phyloP scores from a whole-genome alignment of 2,113 vertebrate genomes.

The Limanda limanda region DNA sequence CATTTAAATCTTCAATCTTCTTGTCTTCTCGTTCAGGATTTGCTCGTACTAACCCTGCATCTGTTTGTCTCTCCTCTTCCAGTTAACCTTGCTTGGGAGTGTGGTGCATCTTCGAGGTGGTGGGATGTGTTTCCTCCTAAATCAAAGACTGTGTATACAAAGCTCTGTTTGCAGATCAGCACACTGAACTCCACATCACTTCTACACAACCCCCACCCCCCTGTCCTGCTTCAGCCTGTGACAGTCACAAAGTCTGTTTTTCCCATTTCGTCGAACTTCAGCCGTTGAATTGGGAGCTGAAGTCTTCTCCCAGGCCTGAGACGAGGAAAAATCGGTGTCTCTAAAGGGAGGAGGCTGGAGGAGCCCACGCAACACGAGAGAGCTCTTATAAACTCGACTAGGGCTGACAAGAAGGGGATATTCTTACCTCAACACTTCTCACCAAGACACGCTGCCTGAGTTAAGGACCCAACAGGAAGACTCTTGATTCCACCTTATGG shows the following conservation, averaged over 20 bases:
- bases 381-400: slow-evolving; percentile 27
- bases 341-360: not conserved
- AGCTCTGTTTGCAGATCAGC: slow-evolving; percentile 76
- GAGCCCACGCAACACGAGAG: slow-evolving; percentile 17
- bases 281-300: slow-evolving; percentile 18
- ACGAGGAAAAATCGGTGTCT: slow-evolving; percentile 5
- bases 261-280: slow-evolving; percentile 7
- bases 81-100: slow-evolving; percentile 93
- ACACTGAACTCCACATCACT: slow-evolving; percentile 77
- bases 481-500: slow-evolving; percentile 27
- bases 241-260: slow-evolving; percentile 20
- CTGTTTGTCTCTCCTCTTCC: slow-evolving; percentile 66
- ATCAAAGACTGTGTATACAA: slow-evolving; percentile 84
- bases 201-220: slow-evolving; percentile 70
- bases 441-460: slow-evolving; percentile 50
- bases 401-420: slow-evolving; percentile 25
- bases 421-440: slow-evolving; percentile 67
- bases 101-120: slow-evolving; percentile 83
- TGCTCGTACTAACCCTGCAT: slow-evolving; percentile 21
- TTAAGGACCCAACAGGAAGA: slow-evolving; percentile 45
- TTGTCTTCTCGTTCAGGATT: not conserved
- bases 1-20: not conserved
- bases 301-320: slow-evolving; percentile 16
- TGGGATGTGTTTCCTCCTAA: slow-evolving; percentile 76
- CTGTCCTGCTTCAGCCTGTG: slow-evolving; percentile 66